Evolutionary conservation across 2,113 vertebrate species (phyloP), one percentile per base, ranked within the genome.

Genomic region (Ploceus nigricollis): DNA sequence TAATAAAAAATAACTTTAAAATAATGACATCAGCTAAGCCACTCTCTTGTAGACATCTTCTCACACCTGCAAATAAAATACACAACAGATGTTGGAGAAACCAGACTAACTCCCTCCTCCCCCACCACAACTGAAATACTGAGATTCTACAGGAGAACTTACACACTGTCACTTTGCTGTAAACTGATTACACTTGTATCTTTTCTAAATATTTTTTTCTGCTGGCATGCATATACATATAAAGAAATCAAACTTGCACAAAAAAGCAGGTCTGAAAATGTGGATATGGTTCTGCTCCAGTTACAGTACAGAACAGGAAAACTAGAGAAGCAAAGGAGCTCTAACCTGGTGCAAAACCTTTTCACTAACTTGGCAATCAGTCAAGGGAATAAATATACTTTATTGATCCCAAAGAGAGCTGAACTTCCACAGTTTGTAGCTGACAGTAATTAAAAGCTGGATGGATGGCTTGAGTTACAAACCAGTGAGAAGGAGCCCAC

Each of bases 241-340:
- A 66, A 68, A 89, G 17, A 70, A 82, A 78, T 44, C 69, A 42
- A 72, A n/a, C n/a, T 48, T 57, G 13, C 24, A 40, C 40, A 85
- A 30, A 95, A 95, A 92, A 93, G 58, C 30, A 19, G 37, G 7
- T 61, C 75, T 93, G 96, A 97, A 98, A 97, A 93, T 76, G 80
- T 95, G 50, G 9, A 71, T 85, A 96, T 91, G 94, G 94, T 98
- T 98, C 98, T 98, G 97, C 97, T 97, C 71, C 68, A 91, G 97
- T 98, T 98, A 97, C 91, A 97, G 97, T 89, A 97, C 23, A 51
- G 97, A 97, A 97, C 90, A 98, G 97, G 97, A 98, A 98, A 96
- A 97, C 19, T 92, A 97, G 93, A 89, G 21, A 35, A 95, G 76
- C 68, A 83, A 94, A 98, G 93, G 94, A 98, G 97, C 93, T 97